Percentiles rank a stretch among this genome's conserved stretches.
Conservation (phyloP, 2,113 vertebrate species). For the Anolis sagrei region DNA sequence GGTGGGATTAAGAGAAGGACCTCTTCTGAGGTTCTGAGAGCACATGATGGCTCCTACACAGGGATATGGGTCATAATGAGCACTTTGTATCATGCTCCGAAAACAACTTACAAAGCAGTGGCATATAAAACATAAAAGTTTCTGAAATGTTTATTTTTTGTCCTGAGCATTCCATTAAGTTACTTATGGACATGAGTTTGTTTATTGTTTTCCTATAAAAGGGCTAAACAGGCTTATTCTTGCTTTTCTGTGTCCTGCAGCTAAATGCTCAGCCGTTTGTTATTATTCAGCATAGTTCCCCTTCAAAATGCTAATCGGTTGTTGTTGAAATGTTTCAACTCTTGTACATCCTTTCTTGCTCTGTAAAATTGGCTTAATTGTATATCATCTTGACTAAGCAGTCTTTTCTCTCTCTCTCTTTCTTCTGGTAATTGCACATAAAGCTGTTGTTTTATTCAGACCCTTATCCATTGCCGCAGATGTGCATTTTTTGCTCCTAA, state of each 20-base stretch:
- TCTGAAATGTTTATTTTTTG: not conserved
- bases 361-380: not conserved
- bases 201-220: not conserved
- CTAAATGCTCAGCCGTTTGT: conserved; percentile 1
- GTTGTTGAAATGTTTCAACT: not conserved
- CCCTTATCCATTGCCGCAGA: not conserved
- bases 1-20: too few relatives aligned
- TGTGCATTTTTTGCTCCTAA: not conserved
- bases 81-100: too few relatives aligned
- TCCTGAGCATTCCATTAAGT: not conserved
- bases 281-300: not conserved
- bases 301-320: not conserved
- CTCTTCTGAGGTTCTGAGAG: too few relatives aligned
- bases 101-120: too few relatives aligned
- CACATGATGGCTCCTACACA: too few relatives aligned
- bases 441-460: not conserved
- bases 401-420: not conserved
- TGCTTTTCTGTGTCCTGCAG: not conserved
- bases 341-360: not conserved
- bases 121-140: too few relatives aligned
- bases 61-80: too few relatives aligned
- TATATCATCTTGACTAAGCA: not conserved
- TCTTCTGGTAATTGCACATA: not conserved
- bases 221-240: not conserved
- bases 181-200: not conserved